Evolutionary conservation across 2,888 invertebrate species (phyloP).

Genomic region (Zhuqinia jingwanae): DNA sequence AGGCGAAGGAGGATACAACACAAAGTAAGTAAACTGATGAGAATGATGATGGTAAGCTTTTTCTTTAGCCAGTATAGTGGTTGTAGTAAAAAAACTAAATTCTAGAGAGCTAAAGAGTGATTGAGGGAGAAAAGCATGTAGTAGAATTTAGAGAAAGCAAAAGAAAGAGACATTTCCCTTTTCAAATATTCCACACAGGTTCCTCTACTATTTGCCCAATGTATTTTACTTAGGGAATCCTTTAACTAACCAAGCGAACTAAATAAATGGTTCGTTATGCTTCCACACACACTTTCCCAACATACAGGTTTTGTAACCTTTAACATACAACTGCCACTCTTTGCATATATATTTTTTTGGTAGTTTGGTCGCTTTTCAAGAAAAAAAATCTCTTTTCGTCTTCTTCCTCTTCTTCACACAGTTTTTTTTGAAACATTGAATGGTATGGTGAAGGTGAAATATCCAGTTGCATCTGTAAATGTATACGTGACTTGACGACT

Average conservation of each 20-base stretch:
- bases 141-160: not conserved
- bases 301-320: not conserved
- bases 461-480: slow-evolving; percentile 35
- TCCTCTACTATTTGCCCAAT: slow-evolving; percentile 60
- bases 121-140: slow-evolving; percentile 7
- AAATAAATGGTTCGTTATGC: slow-evolving; percentile 69
- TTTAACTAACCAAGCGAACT: slow-evolving; percentile 72
- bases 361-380: not conserved
- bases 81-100: not conserved
- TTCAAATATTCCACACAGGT: slow-evolving; percentile 69
- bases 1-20: too few relatives aligned
- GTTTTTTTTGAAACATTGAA: slow-evolving; percentile 7
- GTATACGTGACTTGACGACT: slow-evolving; percentile 20
- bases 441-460: too few relatives aligned
- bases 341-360: not conserved
- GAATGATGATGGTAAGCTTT: not conserved
- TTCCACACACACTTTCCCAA: slow-evolving; percentile 30
- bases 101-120: not conserved
- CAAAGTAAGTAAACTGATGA: not conserved
- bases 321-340: not conserved
- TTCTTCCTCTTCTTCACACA: slow-evolving; percentile 4
- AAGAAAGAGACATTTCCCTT: slow-evolving; percentile 40
- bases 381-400: slow-evolving; percentile 12
- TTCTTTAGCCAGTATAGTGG: not conserved
- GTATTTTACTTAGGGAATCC: slow-evolving; percentile 56